phyloP scores from a whole-genome alignment of 2,113 vertebrate genomes.

The Otolemur garnettii region DNA sequence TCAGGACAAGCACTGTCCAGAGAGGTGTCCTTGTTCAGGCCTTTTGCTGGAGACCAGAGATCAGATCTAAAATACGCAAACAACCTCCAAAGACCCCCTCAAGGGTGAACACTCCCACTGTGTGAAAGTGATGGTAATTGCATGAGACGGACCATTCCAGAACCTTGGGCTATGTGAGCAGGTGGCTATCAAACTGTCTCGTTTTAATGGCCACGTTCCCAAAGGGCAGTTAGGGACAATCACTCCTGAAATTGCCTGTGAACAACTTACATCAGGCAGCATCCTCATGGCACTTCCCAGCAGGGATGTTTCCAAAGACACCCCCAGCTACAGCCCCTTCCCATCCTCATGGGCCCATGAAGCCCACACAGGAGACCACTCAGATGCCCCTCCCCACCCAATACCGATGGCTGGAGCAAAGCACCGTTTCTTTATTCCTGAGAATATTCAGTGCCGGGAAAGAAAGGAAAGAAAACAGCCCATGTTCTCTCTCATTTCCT shows the following conservation, averaged over 20 bases:
- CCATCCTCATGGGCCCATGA: rapidly evolving
- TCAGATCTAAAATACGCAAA: background rate
- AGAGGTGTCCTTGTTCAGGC: background rate
- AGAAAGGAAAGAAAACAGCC: rapidly evolving
- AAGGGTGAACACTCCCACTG: background rate
- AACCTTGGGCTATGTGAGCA: background rate
- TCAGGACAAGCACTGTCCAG: rapidly evolving
- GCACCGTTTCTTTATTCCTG: rapidly evolving
- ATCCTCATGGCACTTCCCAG: background rate
- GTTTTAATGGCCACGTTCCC: slow-evolving; percentile 19
- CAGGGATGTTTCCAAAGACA: background rate
- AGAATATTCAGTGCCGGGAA: too few relatives aligned
- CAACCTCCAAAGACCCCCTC: background rate
- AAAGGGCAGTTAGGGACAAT: background rate
- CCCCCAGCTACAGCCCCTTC: rapidly evolving
- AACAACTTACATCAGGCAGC: background rate
- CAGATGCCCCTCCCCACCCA: rapidly evolving
- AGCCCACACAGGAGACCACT: rapidly evolving
- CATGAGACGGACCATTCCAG: background rate
- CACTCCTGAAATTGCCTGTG: background rate
- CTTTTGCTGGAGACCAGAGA: background rate
- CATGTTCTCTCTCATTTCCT: rapidly evolving
- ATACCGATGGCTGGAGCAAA: background rate
- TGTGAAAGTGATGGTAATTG: background rate
- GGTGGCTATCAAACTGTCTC: background rate